Conservation (phyloP, 2,113 vertebrate genomes). For the Cheirogaleus medius region DNA sequence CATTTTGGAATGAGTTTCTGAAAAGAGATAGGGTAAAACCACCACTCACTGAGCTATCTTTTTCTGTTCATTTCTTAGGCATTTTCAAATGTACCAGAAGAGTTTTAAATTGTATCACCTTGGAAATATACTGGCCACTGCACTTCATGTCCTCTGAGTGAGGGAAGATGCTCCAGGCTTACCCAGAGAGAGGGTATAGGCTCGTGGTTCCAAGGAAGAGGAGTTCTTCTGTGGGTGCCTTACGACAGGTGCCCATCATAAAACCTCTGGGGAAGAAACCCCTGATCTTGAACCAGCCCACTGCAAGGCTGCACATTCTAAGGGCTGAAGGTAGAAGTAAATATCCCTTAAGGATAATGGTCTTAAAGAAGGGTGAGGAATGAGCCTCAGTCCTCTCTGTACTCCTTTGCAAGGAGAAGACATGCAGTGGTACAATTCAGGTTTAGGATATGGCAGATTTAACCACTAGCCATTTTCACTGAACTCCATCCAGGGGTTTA, state of each 20-base stretch:
- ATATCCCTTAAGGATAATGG: neutral
- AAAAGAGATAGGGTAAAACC: neutral
- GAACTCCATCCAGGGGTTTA: neutral
- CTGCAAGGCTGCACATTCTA: neutral
- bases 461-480: neutral
- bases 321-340: neutral
- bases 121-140: neutral
- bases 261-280: neutral
- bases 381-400: neutral
- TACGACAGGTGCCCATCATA: neutral
- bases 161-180: neutral
- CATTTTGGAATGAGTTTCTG: neutral
- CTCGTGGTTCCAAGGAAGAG: neutral
- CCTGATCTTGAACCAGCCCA: neutral
- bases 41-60: neutral
- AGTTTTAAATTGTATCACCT: neutral
- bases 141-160: neutral
- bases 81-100: neutral
- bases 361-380: neutral
- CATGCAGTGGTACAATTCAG: rapidly evolving
- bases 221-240: neutral
- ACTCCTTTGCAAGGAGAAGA: neutral
- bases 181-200: neutral
- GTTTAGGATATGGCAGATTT: neutral
- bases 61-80: neutral